Percentiles rank a stretch among this genome's conserved stretches.
Evolutionary conservation across 2,113 vertebrate species (phyloP).

Genomic region (Lagopus leucura): DNA sequence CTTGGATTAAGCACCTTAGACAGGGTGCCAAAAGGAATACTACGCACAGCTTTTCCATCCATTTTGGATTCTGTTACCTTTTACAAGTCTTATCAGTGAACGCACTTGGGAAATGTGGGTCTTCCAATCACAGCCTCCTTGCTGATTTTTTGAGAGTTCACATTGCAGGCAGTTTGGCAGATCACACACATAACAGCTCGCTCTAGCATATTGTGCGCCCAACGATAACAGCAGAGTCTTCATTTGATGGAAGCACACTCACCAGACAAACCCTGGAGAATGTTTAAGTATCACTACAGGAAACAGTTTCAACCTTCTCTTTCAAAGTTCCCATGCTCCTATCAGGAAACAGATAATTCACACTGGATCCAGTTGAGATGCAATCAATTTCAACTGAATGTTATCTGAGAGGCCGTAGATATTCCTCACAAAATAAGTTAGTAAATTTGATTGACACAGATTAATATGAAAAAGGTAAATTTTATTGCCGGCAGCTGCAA

Average conservation of each 20-base stretch:
- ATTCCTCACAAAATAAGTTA: constrained; percentile 39
- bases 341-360: neutral
- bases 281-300: neutral
- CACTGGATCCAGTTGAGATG: constrained; percentile 2
- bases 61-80: neutral
- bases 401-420: constrained; percentile 27
- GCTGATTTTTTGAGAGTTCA: neutral
- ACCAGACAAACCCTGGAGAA: neutral
- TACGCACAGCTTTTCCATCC: neutral
- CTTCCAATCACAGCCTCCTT: neutral
- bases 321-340: neutral
- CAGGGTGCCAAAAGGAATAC: neutral
- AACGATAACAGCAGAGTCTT: accelerated
- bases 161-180: neutral
- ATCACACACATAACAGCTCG: accelerated
- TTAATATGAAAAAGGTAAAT: neutral
- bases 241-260: neutral
- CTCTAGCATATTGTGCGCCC: accelerated
- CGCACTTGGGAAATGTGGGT: neutral
- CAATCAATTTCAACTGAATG: constrained; percentile 42
- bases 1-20: neutral
- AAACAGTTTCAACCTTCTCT: neutral
- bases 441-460: constrained; percentile 35
- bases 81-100: neutral
- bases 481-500: neutral